Evolutionary conservation across 1,140 invertebrate species (phyloP).

Genomic region (Lasioglossum baleicum): DNA sequence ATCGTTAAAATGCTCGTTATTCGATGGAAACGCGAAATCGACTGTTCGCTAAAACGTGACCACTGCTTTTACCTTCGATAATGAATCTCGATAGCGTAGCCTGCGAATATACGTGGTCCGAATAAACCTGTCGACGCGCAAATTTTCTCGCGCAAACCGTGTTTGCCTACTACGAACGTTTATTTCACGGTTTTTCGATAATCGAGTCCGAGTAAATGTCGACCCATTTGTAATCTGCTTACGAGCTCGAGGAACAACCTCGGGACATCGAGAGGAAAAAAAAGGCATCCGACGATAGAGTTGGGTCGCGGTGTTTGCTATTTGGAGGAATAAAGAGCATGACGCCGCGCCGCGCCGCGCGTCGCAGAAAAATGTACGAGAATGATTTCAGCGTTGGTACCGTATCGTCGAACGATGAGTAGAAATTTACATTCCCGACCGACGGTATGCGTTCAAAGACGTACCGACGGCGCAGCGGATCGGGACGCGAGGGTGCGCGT

Average conservation of each 20-base stretch:
- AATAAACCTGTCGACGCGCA: neutral
- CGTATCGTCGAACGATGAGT: too few species aligned
- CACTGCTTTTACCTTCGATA: neutral
- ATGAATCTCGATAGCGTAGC: constrained; percentile 4
- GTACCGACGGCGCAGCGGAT: too few species aligned
- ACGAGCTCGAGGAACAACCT: neutral
- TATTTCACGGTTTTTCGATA: neutral
- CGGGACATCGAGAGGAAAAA: neutral
- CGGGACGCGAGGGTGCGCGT: too few species aligned
- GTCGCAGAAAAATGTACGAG: too few species aligned
- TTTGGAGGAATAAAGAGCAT: too few species aligned
- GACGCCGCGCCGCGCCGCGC: too few species aligned
- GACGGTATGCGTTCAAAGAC: neutral
- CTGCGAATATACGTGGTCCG: too few species aligned
- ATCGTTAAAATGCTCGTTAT: too few species aligned
- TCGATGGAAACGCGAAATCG: constrained; percentile 3
- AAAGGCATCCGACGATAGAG: neutral
- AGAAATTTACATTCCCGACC: neutral
- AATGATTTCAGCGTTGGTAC: too few species aligned
- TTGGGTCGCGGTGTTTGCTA: too few species aligned
- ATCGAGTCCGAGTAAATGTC: neutral
- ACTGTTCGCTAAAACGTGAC: neutral
- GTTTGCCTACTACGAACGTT: neutral
- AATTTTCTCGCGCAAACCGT: neutral
- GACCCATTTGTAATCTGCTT: neutral